phyloP scores from a whole-genome alignment of 2,797 vertebrate genomes.

The Taenioides sp. region DNA sequence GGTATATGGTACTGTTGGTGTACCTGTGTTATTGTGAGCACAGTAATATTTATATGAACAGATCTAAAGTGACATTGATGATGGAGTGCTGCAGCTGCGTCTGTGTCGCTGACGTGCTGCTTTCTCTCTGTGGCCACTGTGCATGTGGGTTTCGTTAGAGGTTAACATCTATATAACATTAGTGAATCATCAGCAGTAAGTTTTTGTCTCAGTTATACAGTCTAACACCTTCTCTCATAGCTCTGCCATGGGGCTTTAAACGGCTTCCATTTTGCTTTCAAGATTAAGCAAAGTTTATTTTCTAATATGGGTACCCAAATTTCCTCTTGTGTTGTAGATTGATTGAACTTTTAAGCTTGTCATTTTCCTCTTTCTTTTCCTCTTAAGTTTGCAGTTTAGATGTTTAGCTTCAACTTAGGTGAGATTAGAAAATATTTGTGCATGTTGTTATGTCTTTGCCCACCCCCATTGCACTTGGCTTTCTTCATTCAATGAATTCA shows the following conservation, averaged over 20 bases:
- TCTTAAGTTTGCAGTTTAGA: conserved; percentile 50
- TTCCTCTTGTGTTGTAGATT: conserved; percentile 46
- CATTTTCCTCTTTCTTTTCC: conserved; percentile 44
- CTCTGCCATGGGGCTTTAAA: conserved; percentile 61
- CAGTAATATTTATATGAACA: background rate
- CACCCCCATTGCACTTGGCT: conserved; percentile 49
- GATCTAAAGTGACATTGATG: background rate
- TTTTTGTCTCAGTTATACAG: conserved; percentile 27
- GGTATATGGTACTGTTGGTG: background rate
- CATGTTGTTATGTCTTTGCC: conserved; percentile 50
- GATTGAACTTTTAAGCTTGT: conserved; percentile 58
- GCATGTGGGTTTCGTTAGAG: background rate
- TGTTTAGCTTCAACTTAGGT: conserved; percentile 59
- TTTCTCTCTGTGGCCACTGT: too few species aligned
- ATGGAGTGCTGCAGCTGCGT: too few species aligned
- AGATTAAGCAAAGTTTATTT: conserved; percentile 62
- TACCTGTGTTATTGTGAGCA: background rate
- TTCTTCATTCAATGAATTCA: conserved; percentile 54
- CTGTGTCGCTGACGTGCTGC: background rate
- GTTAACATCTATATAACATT: background rate
- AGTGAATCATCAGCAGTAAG: conserved; percentile 7
- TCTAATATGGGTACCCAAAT: conserved; percentile 37
- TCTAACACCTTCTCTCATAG: conserved; percentile 51
- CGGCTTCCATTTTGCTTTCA: conserved; percentile 62
- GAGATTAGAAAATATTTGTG: conserved; percentile 62